Evolutionary conservation across 2,113 vertebrate species (phyloP), one percentile per base, ranked within the genome.

Genomic region (Chloroceryle aenea): DNA sequence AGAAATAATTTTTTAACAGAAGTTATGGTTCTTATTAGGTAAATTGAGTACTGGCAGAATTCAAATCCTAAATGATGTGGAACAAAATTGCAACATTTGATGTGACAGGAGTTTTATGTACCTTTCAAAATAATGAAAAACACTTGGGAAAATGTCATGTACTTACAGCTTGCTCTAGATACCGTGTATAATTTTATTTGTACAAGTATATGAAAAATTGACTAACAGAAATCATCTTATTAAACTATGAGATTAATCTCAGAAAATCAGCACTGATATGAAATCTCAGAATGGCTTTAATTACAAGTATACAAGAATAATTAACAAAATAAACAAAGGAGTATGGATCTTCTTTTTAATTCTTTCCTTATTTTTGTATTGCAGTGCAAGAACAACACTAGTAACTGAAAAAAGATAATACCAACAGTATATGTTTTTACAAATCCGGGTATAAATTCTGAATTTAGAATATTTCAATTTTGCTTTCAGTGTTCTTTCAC

Each of bases 41-140:
- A 73, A 13, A 11, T 25, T 42, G 42, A 12, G 14, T 79, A 45
- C 11, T 85, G 63, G 61, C 47, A 63, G 56, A 89, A 77, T 48
- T 87, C 38, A 90, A 94, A 85, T 72, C 30, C 27, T 85, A 82
- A 63, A 76, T 89, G 95, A 91, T 56, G 56, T 15, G 15, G 40
- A 87, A 82, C 16, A 86, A 58, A 89, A 14, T 21, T 48, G 67
- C 69, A 94, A 95, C 63, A 94, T 81, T 32, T 64, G 62, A 62
- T 55, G 10, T 61, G 79, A 29, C 73, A 85, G 63, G 42, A 82
- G 29, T 90, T 95, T 89, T 90, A 92, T 40, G 32, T 52, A 69
- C 3, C 8, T 68, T 96, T 96, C 71, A 97, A 91, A 96, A 97
- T 87, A 94, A 93, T 93, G 71, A 94, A 97, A 97, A 96, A n/a